Evolutionary conservation across 2,888 invertebrate genomes (phyloP).

Genomic region (Drosophila neotestacea): DNA sequence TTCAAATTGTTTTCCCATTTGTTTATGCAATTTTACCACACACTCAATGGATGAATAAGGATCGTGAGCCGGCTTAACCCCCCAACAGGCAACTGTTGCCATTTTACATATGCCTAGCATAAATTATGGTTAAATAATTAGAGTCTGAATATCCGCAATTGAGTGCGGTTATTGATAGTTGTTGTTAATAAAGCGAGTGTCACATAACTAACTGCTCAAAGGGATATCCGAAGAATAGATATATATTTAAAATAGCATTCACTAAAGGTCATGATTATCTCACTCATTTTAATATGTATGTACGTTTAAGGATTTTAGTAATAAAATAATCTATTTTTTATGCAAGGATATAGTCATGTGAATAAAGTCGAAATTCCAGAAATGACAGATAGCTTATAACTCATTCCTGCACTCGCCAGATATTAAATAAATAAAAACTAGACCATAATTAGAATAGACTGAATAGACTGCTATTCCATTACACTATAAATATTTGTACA

Average conservation of each 20-base stretch:
- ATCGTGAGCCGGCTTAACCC: constrained; percentile 24
- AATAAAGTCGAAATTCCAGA: background rate
- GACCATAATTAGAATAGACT: too few species aligned
- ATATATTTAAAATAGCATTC: background rate
- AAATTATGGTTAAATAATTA: constrained; percentile 56
- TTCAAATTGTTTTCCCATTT: constrained; percentile 78
- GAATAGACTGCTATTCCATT: too few species aligned
- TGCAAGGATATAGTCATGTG: too few species aligned
- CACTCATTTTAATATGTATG: background rate
- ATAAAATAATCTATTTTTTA: too few species aligned
- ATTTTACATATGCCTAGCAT: constrained; percentile 66
- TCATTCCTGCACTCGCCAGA: background rate
- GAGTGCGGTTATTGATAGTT: constrained; percentile 35
- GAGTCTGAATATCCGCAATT: constrained; percentile 41
- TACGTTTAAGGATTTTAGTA: too few species aligned
- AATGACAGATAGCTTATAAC: constrained; percentile 9
- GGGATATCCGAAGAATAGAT: background rate
- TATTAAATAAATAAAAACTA: too few species aligned
- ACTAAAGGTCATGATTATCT: background rate
- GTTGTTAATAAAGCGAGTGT: constrained; percentile 36
- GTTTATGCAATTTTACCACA: constrained; percentile 76
- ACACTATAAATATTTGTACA: too few species aligned
- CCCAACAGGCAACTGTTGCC: constrained; percentile 38
- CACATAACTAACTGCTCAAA: background rate
- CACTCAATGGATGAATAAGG: constrained; percentile 32